phyloP scores from a whole-genome alignment of 2,797 vertebrate genomes.

The Trachops cirrhosus region DNA sequence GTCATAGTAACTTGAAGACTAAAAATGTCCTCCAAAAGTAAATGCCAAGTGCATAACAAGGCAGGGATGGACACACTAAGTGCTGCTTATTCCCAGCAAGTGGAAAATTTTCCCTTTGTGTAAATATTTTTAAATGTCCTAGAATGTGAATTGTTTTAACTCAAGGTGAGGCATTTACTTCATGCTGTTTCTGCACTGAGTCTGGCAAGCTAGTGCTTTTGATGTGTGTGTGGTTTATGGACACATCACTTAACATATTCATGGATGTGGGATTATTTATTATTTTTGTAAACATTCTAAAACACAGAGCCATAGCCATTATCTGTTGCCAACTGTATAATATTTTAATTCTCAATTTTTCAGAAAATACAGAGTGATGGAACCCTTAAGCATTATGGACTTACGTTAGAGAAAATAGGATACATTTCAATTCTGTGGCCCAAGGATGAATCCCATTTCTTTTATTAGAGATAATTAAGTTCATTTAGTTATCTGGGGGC shows the following conservation, averaged over 20 bases:
- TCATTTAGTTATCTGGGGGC: not conserved
- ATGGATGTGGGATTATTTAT: not conserved
- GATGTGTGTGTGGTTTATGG: not conserved
- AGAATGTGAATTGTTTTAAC: not conserved
- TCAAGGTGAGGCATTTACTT: not conserved
- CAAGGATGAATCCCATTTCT: not conserved
- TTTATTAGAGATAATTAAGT: not conserved
- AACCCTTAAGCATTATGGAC: not conserved
- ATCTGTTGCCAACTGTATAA: not conserved
- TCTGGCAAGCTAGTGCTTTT: not conserved
- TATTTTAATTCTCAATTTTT: not conserved
- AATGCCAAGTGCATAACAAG: conserved; percentile 31
- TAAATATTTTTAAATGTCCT: not conserved
- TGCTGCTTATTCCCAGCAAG: not conserved
- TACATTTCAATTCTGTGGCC: not conserved
- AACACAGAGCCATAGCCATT: not conserved
- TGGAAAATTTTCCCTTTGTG: fast-evolving
- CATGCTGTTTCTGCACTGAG: not conserved
- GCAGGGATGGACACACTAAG: not conserved
- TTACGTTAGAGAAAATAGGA: not conserved
- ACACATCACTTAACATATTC: not conserved
- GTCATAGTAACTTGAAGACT: conserved; percentile 21
- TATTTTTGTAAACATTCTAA: not conserved
- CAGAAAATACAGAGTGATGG: not conserved
- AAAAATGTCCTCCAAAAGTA: conserved; percentile 43